Conservation (phyloP, 2,888 invertebrate genomes). For the Lasius fuliginosus region DNA sequence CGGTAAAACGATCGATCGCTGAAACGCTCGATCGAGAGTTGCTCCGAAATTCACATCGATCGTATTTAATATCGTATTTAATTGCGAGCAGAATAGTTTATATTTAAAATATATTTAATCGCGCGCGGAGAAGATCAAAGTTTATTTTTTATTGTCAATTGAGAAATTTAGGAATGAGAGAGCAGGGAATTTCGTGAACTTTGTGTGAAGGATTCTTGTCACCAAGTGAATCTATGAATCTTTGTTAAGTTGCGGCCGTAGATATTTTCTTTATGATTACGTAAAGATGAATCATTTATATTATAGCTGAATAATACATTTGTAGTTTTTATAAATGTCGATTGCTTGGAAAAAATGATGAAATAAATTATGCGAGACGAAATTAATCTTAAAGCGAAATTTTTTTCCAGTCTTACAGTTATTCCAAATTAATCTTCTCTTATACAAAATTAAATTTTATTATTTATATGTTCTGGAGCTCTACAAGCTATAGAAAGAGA, state of each 20-base stretch:
- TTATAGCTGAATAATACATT: neutral
- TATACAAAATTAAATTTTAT: neutral
- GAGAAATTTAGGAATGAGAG: neutral
- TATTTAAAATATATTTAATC: conserved; percentile 10
- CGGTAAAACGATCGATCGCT: neutral
- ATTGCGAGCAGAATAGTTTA: neutral
- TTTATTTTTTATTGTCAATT: neutral
- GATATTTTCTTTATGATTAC: neutral
- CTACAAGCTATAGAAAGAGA: no score
- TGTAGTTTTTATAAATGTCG: neutral
- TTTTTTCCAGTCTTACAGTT: neutral
- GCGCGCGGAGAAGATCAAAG: neutral
- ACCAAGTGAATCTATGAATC: neutral
- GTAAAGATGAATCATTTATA: neutral
- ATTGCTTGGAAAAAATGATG: neutral
- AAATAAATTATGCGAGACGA: neutral
- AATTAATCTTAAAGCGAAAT: neutral
- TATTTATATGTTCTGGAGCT: neutral
- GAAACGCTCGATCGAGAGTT: neutral
- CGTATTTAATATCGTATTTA: neutral
- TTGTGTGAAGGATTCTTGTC: neutral
- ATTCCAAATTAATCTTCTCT: neutral
- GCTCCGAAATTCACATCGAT: conserved; percentile 6
- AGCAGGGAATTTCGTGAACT: neutral
- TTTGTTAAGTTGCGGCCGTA: neutral